Conservation (phyloP, 1,140 invertebrate species). For the Plodia interpunctella region DNA sequence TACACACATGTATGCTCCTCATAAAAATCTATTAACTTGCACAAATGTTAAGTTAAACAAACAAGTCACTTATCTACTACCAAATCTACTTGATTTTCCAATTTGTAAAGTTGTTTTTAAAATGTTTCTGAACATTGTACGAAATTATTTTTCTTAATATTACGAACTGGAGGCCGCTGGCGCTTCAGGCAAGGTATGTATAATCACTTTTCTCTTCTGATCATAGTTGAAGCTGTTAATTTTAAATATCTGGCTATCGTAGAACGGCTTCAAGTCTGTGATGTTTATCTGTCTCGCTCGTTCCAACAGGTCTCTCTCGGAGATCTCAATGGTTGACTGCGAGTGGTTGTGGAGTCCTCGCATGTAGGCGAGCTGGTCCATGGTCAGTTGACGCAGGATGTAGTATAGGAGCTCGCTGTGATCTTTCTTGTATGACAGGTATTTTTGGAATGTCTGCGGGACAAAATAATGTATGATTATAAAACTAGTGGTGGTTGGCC, state of each 20-base stretch:
- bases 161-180: no score
- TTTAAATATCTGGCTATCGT: constrained; percentile 93
- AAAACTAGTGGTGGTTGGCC: no score
- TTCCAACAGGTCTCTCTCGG: constrained; percentile 94
- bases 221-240: constrained; percentile 95
- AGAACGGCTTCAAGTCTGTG: constrained; percentile 92
- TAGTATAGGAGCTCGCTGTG: constrained; percentile 98
- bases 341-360: constrained; percentile 86
- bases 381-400: constrained; percentile 94
- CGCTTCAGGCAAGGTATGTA: constrained; percentile 86
- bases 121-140: no score
- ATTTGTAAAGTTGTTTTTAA: no score
- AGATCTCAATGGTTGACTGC: constrained; percentile 89
- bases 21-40: no score
- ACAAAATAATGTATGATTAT: constrained; percentile 7
- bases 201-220: constrained; percentile 87
- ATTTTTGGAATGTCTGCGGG: constrained; percentile 92
- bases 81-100: no score
- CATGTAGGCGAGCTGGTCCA: constrained; percentile 94
- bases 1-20: no score
- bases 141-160: no score
- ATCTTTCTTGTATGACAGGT: constrained; percentile 95
- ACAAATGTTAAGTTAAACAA: no score
- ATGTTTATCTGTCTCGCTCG: constrained; percentile 96
- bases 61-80: no score